Base-by-base conservation (phyloP, 1,140 invertebrate species). In the Papilio polytes region DNA sequence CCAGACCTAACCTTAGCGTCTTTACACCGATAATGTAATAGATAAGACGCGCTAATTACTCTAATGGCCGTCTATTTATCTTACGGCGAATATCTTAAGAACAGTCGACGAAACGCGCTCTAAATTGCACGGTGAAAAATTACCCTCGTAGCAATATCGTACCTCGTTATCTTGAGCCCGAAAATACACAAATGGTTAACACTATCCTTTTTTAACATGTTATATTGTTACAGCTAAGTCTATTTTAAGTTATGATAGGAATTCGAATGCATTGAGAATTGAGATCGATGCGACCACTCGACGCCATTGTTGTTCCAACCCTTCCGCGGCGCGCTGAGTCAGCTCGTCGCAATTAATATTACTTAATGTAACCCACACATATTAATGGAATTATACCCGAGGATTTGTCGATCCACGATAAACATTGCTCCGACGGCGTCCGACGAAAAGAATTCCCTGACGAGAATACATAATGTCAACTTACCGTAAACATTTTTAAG, bases 331-430 rank as follows among this genome's bases (percentile, higher is more conserved):
- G 92, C 90, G 92, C 91, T 89, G 88, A 91, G 84, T 94, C 93
- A 94, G 89, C 84, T 81, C 82, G 81, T 81, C 81, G 88, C 91
- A 89, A 94, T 94, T 93, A 94, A 94, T 94, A 93, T 93, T 90
- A 87, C 89, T 94, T 93, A 94, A 91, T 90, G 87, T 88, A 88
- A 91, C 89, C 89, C 89, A 87, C 86, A 89, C 85, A 88, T 90
- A 93, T 92, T 92, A 92, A 87, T 87, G 82, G 90, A 89, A 90
- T 91, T 92, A 90, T 86, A 89, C 85, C 88, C 78, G 84, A 78
- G 86, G 85, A 89, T 91, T 91, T 89, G 89, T 90, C 87, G 90
- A 92, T 91, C 86, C 79, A 63, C 87, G 89, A 88, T 91, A 91
- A 86, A 86, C 85, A 87, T 84, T 51, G 51, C 81, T 36, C 74